Evolutionary conservation across 1,140 invertebrate genomes (phyloP).

Genomic region (Ericerus pela): DNA sequence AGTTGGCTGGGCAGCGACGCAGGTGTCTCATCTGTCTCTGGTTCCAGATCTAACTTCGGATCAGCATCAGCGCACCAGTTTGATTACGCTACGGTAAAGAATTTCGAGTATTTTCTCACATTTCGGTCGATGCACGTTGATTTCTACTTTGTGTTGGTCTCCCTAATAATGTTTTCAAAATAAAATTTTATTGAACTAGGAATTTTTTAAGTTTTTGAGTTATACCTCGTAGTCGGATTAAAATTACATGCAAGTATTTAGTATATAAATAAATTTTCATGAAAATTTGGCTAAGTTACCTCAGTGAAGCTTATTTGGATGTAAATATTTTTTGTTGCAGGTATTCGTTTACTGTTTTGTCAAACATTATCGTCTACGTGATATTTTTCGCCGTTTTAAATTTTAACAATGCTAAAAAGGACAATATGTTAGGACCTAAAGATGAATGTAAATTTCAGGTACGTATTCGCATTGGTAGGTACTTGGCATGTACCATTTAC

Average conservation of each 20-base stretch:
- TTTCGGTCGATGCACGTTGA: no score
- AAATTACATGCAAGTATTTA: no score
- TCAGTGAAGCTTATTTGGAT: no score
- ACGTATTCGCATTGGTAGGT: neutral
- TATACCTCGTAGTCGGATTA: no score
- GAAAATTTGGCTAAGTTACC: neutral
- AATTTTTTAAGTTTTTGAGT: no score
- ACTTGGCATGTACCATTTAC: neutral
- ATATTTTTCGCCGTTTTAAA: neutral
- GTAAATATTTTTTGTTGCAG: neutral
- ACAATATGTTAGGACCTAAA: neutral
- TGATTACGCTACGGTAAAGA: conserved; percentile 66
- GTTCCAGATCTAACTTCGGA: conserved; percentile 56
- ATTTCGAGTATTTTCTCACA: no score
- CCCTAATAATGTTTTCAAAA: no score
- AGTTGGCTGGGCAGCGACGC: conserved; percentile 87
- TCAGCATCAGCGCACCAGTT: conserved; percentile 61
- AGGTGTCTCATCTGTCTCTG: conserved; percentile 82
- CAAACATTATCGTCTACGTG: neutral
- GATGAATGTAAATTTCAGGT: neutral
- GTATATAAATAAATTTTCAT: no score
- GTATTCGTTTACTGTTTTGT: neutral
- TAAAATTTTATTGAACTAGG: no score
- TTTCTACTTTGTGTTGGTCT: no score
- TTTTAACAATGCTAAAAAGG: neutral